Base-by-base conservation (phyloP, 2,113 vertebrate genomes). In the Emydura subglobosa region DNA sequence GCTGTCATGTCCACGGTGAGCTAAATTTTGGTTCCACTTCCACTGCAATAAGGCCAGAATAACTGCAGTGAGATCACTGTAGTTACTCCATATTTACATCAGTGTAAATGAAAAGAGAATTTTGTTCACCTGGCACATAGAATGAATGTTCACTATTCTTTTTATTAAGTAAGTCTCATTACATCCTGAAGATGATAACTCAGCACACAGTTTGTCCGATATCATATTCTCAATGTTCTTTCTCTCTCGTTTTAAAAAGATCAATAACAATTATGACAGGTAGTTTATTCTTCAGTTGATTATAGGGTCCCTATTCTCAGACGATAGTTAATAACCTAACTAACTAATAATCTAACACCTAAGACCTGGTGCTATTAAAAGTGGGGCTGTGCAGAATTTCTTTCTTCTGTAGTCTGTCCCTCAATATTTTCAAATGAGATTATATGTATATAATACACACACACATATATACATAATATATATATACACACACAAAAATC, bases 361-460 rank as follows among this genome's bases (percentile, higher is more conserved):
- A 47, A 72, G 47, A 4, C 78, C 5, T 84, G 13, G 6, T 42
- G 31, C 49, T 83, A 34, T 76, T 72, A 55, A 85, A 94, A 34
- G 24, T 14, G 16, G 1, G 4, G 0, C 0, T 65, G 7, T 31
- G 6, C 4, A 83, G 68, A 5, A 90, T 68, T 4, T 86, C 68
- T 92, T 6, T 49, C 84, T 17, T 16, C 1, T 16, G 86, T 39
- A 90, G 7, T 51, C 25, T 7, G 59, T 14, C 21, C 84, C 2
- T 12, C 86, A 88, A 83, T 87, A 82, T 11, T 72, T 7, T 44
- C 51, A 12, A 6, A 19, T 80, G 51, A 80, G 51, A 16, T 53
- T 59, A 78, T 82, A 74, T 83, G 4, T 72, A 50, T 3, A 65
- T 50, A 47, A 86, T 82, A 57, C 8, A 83, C 16, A 79, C 7